phyloP scores from a whole-genome alignment of 2,113 vertebrate genomes.

The Pseudorectes ferrugineus region DNA sequence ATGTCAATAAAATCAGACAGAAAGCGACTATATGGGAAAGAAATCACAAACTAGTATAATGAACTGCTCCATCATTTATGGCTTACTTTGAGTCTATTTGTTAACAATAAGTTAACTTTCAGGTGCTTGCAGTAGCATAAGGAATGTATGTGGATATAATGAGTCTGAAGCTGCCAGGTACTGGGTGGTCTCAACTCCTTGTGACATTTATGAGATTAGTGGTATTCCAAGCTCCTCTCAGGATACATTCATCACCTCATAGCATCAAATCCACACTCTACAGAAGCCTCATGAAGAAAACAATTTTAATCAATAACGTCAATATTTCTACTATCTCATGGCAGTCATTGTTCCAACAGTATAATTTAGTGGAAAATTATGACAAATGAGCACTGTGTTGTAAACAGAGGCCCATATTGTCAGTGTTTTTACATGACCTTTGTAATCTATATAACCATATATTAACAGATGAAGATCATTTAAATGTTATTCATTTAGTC shows the following conservation, averaged over 20 bases:
- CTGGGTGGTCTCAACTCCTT: neutral
- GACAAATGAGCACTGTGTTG: neutral
- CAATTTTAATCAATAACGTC: neutral
- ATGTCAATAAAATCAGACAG: neutral
- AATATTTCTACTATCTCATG: neutral
- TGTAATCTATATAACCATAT: neutral
- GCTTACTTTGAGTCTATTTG: neutral
- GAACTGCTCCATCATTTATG: neutral
- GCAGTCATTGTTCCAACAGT: neutral
- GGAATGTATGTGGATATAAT: neutral
- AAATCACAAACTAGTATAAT: neutral
- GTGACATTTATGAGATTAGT: neutral
- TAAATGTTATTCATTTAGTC: neutral
- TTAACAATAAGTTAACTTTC: neutral
- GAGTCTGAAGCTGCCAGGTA: neutral
- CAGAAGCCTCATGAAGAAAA: neutral
- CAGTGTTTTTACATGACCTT: neutral
- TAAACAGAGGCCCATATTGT: neutral
- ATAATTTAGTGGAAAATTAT: neutral
- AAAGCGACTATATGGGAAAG: neutral
- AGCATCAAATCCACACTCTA: neutral
- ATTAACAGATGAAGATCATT: neutral
- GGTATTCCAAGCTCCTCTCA: neutral
- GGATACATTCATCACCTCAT: neutral
- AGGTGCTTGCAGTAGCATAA: neutral